Percentiles rank a stretch among this genome's conserved stretches.
Conservation (phyloP, 2,888 invertebrate genomes). For the Troides oblongomaculatus region DNA sequence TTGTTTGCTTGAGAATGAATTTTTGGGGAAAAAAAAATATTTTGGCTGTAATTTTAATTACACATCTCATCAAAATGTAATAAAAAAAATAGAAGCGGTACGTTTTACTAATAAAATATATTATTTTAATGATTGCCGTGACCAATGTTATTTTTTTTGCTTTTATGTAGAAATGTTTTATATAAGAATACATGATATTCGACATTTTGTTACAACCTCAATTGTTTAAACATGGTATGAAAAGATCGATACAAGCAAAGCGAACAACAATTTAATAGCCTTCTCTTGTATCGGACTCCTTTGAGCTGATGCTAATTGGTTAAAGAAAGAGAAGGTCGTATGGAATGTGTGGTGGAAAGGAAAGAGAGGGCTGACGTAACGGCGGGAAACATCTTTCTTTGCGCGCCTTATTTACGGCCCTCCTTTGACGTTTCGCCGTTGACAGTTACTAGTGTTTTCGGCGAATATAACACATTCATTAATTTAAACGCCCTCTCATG, state of each 20-base stretch:
- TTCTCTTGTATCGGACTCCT: conserved; percentile 41
- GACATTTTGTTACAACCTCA: too few relatives aligned
- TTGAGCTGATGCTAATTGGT: conserved; percentile 43
- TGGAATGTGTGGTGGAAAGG: conserved; percentile 21
- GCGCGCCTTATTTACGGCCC: conserved; percentile 43
- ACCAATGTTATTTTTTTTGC: too few relatives aligned
- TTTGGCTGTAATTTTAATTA: too few relatives aligned
- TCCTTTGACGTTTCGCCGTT: conserved; percentile 46
- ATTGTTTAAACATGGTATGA: background rate
- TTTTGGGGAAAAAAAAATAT: too few relatives aligned
- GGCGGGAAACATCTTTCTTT: conserved; percentile 75
- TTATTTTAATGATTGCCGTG: too few relatives aligned
- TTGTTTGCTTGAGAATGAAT: too few relatives aligned
- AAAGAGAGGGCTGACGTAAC: conserved; percentile 44
- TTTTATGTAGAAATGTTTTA: too few relatives aligned
- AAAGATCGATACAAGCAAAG: conserved; percentile 24
- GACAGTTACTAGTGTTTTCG: conserved; percentile 62
- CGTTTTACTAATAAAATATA: too few relatives aligned
- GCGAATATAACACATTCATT: conserved; percentile 68
- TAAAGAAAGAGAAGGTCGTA: conserved; percentile 35
- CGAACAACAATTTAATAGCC: conserved; percentile 35
- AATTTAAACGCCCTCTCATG: conserved; percentile 56
- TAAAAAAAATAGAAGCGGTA: too few relatives aligned
- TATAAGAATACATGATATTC: too few relatives aligned
- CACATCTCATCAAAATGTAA: too few relatives aligned